Percentiles rank a stretch among this genome's conserved stretches.
phyloP scores from a whole-genome alignment of 2,797 vertebrate genomes.

The Sorex maritimensis region DNA sequence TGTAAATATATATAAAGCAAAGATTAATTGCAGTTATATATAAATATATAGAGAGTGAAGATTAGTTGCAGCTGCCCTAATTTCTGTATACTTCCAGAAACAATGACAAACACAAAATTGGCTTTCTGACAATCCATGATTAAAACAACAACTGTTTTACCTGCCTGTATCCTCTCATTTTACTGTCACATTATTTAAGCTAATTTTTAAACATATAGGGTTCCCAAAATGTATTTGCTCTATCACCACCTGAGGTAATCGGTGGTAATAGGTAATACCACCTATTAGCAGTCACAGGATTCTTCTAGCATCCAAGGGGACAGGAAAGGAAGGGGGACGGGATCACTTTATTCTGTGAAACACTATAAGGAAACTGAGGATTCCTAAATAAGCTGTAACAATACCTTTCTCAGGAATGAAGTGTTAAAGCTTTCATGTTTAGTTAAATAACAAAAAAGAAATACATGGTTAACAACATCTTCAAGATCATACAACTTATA shows the following conservation, averaged over 20 bases:
- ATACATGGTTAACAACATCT: not conserved
- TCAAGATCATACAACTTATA: conserved; percentile 59
- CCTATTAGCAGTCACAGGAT: too few species aligned
- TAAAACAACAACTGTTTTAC: conserved; percentile 26
- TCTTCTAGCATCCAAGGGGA: too few species aligned
- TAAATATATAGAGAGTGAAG: not conserved
- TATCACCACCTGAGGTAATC: too few species aligned
- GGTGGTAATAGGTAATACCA: too few species aligned
- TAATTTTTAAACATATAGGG: conserved; percentile 45
- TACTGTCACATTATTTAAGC: not conserved
- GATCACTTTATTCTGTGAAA: too few species aligned
- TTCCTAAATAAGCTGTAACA: not conserved
- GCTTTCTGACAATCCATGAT: not conserved
- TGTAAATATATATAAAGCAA: too few species aligned
- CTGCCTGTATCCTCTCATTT: conserved; percentile 21
- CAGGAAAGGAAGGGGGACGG: too few species aligned
- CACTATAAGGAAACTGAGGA: too few species aligned
- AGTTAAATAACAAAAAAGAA: conserved; percentile 23
- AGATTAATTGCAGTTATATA: too few species aligned
- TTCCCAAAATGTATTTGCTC: too few species aligned
- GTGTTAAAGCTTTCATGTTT: not conserved
- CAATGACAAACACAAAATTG: not conserved
- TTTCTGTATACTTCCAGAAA: not conserved
- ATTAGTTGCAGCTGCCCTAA: not conserved
- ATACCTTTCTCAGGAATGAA: not conserved